These are phyloP conservation scores for Holothuria glaberrima DNA, from an alignment of 35 echinoderm and acorn worm species.

Conservation along the genomic window DNA sequence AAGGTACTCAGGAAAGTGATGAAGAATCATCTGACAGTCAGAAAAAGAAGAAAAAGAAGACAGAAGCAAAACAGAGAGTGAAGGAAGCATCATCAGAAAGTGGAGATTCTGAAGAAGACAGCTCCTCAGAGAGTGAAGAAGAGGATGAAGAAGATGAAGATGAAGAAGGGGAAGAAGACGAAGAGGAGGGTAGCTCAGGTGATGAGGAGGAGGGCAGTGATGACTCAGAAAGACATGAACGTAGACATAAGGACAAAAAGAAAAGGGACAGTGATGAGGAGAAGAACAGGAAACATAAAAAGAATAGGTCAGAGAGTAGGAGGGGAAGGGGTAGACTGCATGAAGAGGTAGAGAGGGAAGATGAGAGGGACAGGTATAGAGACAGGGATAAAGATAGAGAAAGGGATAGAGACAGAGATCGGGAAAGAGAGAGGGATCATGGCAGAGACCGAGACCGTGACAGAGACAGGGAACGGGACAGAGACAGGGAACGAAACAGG, in stretches of 20 bases:
- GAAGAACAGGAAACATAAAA: background rate
- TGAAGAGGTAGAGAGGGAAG: background rate
- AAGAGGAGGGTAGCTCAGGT: background rate
- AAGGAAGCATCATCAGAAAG: background rate
- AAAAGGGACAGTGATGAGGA: background rate
- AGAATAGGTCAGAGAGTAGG: background rate
- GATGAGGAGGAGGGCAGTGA: background rate
- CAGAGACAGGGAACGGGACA: background rate
- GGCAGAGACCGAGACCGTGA: background rate
- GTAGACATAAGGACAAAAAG: background rate
- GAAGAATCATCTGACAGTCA: background rate
- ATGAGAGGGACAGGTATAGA: background rate
- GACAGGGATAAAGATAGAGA: background rate
- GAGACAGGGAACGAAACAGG: conserved; percentile 10
- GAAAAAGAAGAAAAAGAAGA: background rate
- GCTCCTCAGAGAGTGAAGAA: background rate
- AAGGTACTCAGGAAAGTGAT: background rate
- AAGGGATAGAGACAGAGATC: background rate
- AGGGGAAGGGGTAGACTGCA: background rate
- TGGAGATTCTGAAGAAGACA: background rate
- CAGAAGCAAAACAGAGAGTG: background rate
- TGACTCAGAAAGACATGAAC: background rate
- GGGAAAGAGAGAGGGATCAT: background rate
- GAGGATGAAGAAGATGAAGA: background rate
- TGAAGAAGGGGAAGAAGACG: background rate